Evolutionary conservation across 2,797 vertebrate species (phyloP).

Genomic region (Cuculus canorus): DNA sequence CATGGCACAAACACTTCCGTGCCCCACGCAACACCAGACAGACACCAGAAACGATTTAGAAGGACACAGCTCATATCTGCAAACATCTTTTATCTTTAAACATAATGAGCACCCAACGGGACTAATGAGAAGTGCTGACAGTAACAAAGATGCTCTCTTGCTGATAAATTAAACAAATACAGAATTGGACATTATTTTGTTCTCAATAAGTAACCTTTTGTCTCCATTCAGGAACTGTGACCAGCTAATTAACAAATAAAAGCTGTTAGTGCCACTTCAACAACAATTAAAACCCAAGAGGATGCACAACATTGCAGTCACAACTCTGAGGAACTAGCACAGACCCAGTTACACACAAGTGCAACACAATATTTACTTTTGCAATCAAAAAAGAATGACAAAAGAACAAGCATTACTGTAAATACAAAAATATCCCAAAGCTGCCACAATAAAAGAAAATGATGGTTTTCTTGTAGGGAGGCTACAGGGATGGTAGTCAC

Average conservation of each 20-base stretch:
- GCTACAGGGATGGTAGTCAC: rapidly evolving
- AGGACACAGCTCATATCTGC: rapidly evolving
- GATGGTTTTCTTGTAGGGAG: rapidly evolving
- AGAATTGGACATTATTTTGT: background rate
- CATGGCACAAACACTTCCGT: rapidly evolving
- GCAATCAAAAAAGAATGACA: background rate
- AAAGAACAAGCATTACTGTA: too few relatives aligned
- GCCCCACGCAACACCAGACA: too few relatives aligned
- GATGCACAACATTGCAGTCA: background rate
- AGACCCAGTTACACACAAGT: rapidly evolving
- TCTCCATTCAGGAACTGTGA: background rate
- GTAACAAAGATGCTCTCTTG: rapidly evolving
- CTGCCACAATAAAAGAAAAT: rapidly evolving
- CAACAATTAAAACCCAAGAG: background rate
- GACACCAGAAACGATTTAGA: rapidly evolving
- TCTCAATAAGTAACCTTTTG: background rate
- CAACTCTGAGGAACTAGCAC: too few relatives aligned
- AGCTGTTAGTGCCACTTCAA: background rate
- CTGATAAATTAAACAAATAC: rapidly evolving
- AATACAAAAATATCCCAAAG: background rate
- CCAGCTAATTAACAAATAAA: background rate
- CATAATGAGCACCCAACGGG: rapidly evolving
- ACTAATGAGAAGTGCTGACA: background rate
- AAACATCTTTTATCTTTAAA: background rate
- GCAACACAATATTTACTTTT: rapidly evolving